Percentiles rank a stretch among this genome's conserved stretches.
Conservation (phyloP, 2,797 vertebrate species). For the Momotus momota region DNA sequence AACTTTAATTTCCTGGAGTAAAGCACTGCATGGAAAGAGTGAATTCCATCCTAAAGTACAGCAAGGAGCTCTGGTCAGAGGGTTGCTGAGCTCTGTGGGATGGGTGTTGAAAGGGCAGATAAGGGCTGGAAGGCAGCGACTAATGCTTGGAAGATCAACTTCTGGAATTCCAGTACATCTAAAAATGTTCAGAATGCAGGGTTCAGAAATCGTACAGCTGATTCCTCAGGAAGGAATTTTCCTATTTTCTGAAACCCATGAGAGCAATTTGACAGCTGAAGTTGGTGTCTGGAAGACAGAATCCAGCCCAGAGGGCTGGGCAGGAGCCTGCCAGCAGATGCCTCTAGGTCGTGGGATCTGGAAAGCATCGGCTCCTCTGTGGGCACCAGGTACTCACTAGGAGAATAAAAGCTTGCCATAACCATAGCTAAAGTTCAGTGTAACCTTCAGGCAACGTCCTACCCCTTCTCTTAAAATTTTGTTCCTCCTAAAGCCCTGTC, state of each 20-base stretch:
- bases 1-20: constrained; percentile 71
- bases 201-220: neutral
- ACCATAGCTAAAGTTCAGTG: neutral
- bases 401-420: neutral
- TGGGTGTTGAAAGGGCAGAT: neutral
- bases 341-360: neutral
- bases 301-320: neutral
- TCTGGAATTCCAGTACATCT: neutral
- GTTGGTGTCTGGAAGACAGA: neutral
- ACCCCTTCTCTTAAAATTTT: neutral
- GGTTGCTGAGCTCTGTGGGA: neutral
- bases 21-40: constrained; percentile 3
- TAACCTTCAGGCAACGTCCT: neutral
- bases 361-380: neutral
- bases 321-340: neutral
- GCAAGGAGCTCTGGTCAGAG: neutral
- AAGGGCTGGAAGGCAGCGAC: neutral
- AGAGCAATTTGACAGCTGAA: neutral
- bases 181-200: neutral
- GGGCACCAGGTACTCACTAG: neutral
- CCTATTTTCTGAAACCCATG: neutral
- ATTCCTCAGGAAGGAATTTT: neutral
- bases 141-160: neutral
- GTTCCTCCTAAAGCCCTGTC: neutral
- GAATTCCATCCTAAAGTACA: neutral